These are phyloP conservation scores for Cichladusa arquata DNA, from an alignment of 2,113 vertebrate genomes.

Conservation along the genomic window DNA sequence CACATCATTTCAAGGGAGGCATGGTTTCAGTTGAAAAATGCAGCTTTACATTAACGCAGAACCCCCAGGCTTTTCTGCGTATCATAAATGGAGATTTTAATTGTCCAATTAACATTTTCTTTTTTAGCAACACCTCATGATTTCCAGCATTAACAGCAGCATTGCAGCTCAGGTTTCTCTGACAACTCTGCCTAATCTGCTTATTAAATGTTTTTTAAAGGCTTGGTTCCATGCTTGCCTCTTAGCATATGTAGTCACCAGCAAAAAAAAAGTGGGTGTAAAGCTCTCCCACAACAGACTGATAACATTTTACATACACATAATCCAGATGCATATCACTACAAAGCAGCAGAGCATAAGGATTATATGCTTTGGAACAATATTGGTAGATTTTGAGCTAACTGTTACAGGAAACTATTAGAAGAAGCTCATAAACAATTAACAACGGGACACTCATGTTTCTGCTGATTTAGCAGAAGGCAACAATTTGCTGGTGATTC, in stretches of 20 bases:
- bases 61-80: not conserved
- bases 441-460: not conserved
- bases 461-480: slow-evolving; percentile 17
- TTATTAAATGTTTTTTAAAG: slow-evolving; percentile 10
- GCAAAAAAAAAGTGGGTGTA: not conserved
- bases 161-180: not conserved
- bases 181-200: slow-evolving; percentile 10
- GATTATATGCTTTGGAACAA: slow-evolving; percentile 8
- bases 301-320: not conserved
- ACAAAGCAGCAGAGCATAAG: not conserved
- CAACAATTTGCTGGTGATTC: not conserved
- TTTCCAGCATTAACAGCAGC: slow-evolving; percentile 6
- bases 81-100: not conserved
- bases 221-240: not conserved
- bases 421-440: not conserved
- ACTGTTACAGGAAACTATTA: not conserved
- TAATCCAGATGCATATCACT: not conserved
- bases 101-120: slow-evolving; percentile 43
- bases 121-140: slow-evolving; percentile 13
- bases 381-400: not conserved
- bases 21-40: not conserved
- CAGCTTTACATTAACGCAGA: not conserved
- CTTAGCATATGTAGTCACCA: not conserved
- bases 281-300: not conserved
- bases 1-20: not conserved